Percentiles rank a stretch among this genome's conserved stretches.
Conservation (phyloP, 2,888 invertebrate genomes). For the Dysmachus trigonus region DNA sequence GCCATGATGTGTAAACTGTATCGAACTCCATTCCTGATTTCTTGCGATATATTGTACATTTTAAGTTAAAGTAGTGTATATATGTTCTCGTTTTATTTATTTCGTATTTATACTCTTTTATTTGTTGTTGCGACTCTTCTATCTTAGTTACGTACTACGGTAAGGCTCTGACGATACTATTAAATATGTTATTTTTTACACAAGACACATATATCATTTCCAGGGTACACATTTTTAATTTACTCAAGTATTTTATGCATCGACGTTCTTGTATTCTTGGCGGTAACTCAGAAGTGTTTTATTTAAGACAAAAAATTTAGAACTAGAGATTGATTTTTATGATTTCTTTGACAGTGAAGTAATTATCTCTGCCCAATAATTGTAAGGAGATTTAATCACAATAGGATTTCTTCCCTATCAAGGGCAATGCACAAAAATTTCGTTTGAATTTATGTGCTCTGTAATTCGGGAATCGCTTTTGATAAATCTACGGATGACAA, state of each 20-base stretch:
- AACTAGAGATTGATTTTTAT: neutral
- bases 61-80: neutral
- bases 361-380: no score
- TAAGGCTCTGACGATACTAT: neutral
- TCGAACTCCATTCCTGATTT: slow-evolving; percentile 20
- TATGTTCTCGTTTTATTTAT: slow-evolving; percentile 31
- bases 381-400: neutral
- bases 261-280: neutral
- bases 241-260: neutral
- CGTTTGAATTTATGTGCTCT: no score
- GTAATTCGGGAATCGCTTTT: no score
- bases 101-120: slow-evolving; percentile 4
- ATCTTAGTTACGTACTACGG: neutral
- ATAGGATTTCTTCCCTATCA: neutral
- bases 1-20: slow-evolving; percentile 62
- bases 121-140: neutral
- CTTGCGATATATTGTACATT: neutral
- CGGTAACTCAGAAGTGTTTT: neutral
- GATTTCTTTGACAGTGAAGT: neutral
- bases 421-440: neutral
- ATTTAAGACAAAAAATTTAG: neutral
- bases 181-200: neutral
- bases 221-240: neutral
- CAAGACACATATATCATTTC: neutral
- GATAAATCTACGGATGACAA: neutral